Base-by-base conservation (phyloP, 2,888 invertebrate genomes). In the Hermaeophaga mercurialis region DNA sequence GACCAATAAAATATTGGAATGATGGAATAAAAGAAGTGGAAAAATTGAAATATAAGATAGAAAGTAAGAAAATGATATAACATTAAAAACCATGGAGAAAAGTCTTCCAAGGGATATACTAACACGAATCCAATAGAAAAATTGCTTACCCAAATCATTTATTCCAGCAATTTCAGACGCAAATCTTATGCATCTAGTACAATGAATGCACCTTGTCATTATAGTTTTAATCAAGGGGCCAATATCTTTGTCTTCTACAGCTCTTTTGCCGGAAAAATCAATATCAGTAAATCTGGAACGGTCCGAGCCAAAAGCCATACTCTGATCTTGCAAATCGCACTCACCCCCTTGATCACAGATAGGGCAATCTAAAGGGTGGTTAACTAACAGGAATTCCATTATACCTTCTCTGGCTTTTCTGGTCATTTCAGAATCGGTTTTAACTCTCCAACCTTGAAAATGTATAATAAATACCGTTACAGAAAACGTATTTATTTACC, bases 131-230 rank as follows among this genome's bases (percentile, higher is more conserved):
- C n/a, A n/a, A n/a, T n/a, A n/a, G n/a, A n/a, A n/a, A n/a, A n/a
- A 5, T 12, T 22, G 36, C 57, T 39, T 55, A 75, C 76, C 88
- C 61, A 99, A 83, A 80, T 98, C 98, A 76, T 97, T 96, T 36
- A 99, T 90, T 8, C 99, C 99, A 49, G 98, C 98, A n/a, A 99
- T 89, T 81, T 99, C 99, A 1, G 96, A 97, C 1, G 97, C 98
- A 80, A 99, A 99, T 63, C 97, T 85, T 69, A 98, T 94, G 76
- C 97, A 98, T 3, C 99, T 85, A 0, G 99, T 99, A 79, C 99
- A 99, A 74, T 98, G 99, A 74, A 99, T 99, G 78, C 99, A 99
- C 46, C 99, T 86, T 0, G 98, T 99, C 99, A 99, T 99, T 15
- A 95, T 90, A 0, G 99, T 99, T 80, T 99, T 99, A 15, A 99